Percentiles rank a stretch among this genome's conserved stretches.
These are phyloP conservation scores for Sturnira hondurensis DNA, from an alignment of 2,113 vertebrate genomes.

Conservation along the genomic window DNA sequence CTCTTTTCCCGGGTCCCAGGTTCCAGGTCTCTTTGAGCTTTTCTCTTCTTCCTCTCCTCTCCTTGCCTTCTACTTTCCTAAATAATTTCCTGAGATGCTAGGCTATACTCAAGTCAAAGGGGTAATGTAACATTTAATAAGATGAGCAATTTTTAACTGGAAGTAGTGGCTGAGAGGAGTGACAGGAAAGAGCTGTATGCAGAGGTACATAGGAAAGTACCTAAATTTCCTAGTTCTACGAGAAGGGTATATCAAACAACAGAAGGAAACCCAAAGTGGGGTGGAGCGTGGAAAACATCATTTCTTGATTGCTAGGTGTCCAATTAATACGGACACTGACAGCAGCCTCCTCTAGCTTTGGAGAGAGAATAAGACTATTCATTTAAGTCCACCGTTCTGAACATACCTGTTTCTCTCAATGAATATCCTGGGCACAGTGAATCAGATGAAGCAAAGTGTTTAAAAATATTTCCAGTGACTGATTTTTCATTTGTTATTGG, in stretches of 20 bases:
- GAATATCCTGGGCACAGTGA: neutral
- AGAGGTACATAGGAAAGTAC: neutral
- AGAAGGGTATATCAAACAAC: neutral
- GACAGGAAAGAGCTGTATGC: neutral
- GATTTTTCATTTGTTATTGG: neutral
- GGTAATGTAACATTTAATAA: neutral
- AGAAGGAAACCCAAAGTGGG: neutral
- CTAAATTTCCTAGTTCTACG: neutral
- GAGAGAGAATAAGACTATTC: neutral
- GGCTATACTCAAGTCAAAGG: neutral
- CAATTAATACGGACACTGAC: neutral
- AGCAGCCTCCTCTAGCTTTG: neutral
- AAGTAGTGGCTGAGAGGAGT: neutral
- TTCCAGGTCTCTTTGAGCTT: neutral
- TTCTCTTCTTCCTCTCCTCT: neutral
- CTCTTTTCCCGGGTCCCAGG: neutral
- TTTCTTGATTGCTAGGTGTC: neutral
- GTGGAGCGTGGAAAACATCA: neutral
- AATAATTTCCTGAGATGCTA: neutral
- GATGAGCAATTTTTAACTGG: neutral
- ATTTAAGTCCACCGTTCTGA: neutral
- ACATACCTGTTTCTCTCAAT: neutral
- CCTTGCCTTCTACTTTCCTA: neutral
- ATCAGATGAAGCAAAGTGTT: neutral
- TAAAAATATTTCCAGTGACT: neutral